Percentiles rank a stretch among this genome's conserved stretches.
These are phyloP conservation scores for Bambusicola thoracicus DNA, from an alignment of 2,113 vertebrate species.

Conservation along the genomic window DNA sequence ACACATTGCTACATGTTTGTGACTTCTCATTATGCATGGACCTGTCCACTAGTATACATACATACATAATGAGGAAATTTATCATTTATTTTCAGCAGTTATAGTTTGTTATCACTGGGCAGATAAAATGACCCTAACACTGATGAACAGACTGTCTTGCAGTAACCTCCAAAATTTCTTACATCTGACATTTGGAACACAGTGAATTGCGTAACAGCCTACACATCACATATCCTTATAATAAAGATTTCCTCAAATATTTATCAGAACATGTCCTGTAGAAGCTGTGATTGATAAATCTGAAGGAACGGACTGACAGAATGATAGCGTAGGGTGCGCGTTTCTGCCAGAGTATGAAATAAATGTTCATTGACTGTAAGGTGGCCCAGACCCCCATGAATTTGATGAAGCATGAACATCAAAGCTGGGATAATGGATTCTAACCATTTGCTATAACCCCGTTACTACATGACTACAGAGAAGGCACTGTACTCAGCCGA, in stretches of 20 bases:
- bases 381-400: neutral
- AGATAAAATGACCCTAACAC: neutral
- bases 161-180: neutral
- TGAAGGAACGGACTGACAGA: neutral
- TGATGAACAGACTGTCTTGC: neutral
- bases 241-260: neutral
- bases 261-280: neutral
- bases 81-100: neutral
- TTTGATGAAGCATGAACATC: neutral
- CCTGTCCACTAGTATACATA: fast-evolving
- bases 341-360: neutral
- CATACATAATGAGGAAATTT: neutral
- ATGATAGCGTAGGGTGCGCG: neutral
- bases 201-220: neutral
- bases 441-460: neutral
- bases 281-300: neutral
- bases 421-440: neutral
- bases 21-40: neutral
- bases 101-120: neutral
- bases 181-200: fast-evolving
- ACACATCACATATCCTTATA: neutral
- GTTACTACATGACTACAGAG: too few relatives aligned
- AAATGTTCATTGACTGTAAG: neutral
- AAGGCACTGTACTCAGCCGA: neutral
- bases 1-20: neutral